Conservation (phyloP, 2,797 vertebrate genomes). For the Sebastes oblongus region DNA sequence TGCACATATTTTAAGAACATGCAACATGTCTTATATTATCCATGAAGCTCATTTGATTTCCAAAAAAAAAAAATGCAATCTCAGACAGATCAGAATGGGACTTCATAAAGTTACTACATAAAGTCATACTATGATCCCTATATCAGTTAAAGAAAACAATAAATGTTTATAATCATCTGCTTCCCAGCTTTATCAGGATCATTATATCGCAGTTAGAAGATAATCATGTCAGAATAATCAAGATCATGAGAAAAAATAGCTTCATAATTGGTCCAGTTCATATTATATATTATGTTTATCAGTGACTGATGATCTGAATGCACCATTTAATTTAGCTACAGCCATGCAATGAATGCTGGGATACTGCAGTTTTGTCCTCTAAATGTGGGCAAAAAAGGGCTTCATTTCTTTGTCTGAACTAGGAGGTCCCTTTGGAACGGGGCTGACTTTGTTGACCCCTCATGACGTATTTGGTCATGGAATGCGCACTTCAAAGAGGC, state of each 20-base stretch:
- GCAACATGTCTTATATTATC: background rate
- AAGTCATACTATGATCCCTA: background rate
- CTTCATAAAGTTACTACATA: background rate
- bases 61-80: background rate
- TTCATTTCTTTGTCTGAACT: constrained; percentile 10
- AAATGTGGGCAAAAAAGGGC: constrained; percentile 12
- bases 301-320: constrained; percentile 11
- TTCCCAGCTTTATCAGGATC: background rate
- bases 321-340: background rate
- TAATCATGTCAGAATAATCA: constrained; percentile 13
- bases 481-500: constrained; percentile 9
- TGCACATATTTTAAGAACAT: background rate
- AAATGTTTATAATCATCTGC: background rate
- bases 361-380: background rate
- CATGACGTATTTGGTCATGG: constrained; percentile 26
- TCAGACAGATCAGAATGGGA: background rate
- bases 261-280: background rate
- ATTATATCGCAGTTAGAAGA: background rate
- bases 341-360: background rate
- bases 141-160: background rate
- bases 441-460: constrained; percentile 5
- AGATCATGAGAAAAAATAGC: background rate
- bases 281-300: background rate
- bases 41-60: background rate
- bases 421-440: background rate